Base-by-base conservation (phyloP, 1,140 invertebrate genomes). In the Drosophila nigromelanica region DNA sequence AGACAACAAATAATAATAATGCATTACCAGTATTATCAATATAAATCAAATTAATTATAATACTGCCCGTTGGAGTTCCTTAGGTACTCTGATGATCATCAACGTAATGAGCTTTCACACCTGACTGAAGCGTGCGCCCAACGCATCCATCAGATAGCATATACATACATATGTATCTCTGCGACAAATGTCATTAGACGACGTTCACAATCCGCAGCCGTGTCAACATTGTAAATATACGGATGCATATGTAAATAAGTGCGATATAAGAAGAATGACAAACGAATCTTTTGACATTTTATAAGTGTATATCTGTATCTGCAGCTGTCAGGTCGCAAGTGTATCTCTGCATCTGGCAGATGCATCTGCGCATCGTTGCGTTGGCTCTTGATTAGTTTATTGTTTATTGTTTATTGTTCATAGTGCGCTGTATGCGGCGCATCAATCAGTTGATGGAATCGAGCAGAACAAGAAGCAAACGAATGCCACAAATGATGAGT, bases 391-490 rank as follows among this genome's bases (percentile, higher is more conserved):
- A 87, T 87, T 87, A 80, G 71, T 89, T 89, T 89, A 87, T 86
- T 86, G 82, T 86, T 85, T 52, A 86, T 78, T 87, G 75, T 86
- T 85, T 52, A 86, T 78, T 87, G 75, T 86, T 78, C 52, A 79
- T 63, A 39, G 62, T 30, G 42, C 74, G 61, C 40, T 50, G 66
- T 71, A 75, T 58, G 51, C 58, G 70, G 74, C 45, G 69, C 74
- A 87, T 78, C 82, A 87, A 87, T 86, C 82, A 87, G 82, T 55
- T 40, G 37, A 30, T 50, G 50, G 18, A 27, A 45, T 12, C 52
- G 59, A 35, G 14, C 33, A 27, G 10, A 50, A 18, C 12, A 40
- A 55, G 15, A 8, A 45, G 10, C 4, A 45, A 45, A 10, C 15
- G 18, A 47, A 45, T 45, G 42, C 42, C 42, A 45, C 42, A 18